Evolutionary conservation across 2,113 vertebrate species (phyloP), one percentile per base, ranked within the genome.

Genomic region (Brienomyrus longianalis): DNA sequence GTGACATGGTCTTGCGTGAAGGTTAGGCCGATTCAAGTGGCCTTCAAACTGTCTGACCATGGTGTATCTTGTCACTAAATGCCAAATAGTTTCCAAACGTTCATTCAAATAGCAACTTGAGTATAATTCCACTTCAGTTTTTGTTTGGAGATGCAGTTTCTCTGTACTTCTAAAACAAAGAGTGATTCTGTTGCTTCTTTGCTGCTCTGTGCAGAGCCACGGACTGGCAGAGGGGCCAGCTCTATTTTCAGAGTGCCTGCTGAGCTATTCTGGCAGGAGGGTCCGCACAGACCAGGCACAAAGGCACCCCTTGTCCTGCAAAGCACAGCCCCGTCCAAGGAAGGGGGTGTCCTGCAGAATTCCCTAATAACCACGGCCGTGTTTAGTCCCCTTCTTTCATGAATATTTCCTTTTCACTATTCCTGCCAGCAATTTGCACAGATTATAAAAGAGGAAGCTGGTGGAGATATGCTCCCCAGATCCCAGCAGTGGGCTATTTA

Each of bases 271-370:
- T 95, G 93, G 93, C 93, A 95, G 92, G 92, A 92, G 93, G 90
- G 88, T 91, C 92, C 93, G 94, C 92, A 96, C 94, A 95, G 93
- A 94, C 90, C 93, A 90, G 31, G 48, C 94, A 98, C 97, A 98
- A 98, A 97, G 96, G 93, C 94, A 66, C 89, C 93, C 93, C 95
- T 98, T 98, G 96, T 98, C 94, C 94, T 94, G 88, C 94, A 95
- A 94, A 96, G 95, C 94, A 90, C 90, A 89, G 87, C 94, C 92
- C 91, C 83, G 94, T 92, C 93, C 92, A 89, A 95, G 92, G 93
- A 91, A 93, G 93, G 95, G 95, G 94, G 93, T 95, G 93, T 74
- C 39, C 90, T 86, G 91, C 91, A 92, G 91, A 89, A 90, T 94
- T 95, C 94, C 93, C 90, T 51, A 94, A 94, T 94, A 91, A 93